Percentiles rank a stretch among this genome's conserved stretches.
Evolutionary conservation across 2,113 vertebrate genomes (phyloP).

Genomic region (Rhynchopsitta pachyrhyncha): DNA sequence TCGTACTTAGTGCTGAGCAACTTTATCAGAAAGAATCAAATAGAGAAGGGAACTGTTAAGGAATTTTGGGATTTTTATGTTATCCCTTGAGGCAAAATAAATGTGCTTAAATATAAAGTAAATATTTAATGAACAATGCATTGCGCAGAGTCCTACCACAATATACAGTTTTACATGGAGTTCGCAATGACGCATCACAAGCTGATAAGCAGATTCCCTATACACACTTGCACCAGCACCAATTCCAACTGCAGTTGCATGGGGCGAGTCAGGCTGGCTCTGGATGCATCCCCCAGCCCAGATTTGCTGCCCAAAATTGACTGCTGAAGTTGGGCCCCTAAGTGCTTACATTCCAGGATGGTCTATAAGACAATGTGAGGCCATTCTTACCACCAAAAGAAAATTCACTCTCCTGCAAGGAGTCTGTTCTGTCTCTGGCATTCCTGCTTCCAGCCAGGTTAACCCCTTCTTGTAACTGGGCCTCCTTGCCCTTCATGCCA

Average conservation of each 20-base stretch:
- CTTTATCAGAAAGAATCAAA: not conserved
- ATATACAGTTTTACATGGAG: fast-evolving
- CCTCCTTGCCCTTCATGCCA: not conserved
- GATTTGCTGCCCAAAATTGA: not conserved
- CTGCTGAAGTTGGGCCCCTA: not conserved
- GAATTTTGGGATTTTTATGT: not conserved
- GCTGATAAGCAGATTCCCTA: not conserved
- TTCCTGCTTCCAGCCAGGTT: not conserved
- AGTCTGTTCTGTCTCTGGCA: not conserved
- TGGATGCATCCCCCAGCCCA: not conserved
- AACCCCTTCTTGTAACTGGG: not conserved
- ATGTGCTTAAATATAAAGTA: not conserved
- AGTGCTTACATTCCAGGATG: not conserved
- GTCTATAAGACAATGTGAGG: not conserved
- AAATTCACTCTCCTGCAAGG: not conserved
- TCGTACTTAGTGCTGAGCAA: not conserved
- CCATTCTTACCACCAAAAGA: not conserved
- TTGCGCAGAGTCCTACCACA: not conserved
- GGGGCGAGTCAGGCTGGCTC: not conserved
- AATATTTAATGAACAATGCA: not conserved
- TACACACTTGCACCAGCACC: not conserved
- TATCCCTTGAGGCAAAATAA: not conserved
- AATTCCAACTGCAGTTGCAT: not conserved
- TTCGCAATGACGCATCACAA: not conserved
- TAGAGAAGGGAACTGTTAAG: not conserved